Base-by-base conservation (phyloP, 2,888 invertebrate genomes). In the Leucophenga montana region DNA sequence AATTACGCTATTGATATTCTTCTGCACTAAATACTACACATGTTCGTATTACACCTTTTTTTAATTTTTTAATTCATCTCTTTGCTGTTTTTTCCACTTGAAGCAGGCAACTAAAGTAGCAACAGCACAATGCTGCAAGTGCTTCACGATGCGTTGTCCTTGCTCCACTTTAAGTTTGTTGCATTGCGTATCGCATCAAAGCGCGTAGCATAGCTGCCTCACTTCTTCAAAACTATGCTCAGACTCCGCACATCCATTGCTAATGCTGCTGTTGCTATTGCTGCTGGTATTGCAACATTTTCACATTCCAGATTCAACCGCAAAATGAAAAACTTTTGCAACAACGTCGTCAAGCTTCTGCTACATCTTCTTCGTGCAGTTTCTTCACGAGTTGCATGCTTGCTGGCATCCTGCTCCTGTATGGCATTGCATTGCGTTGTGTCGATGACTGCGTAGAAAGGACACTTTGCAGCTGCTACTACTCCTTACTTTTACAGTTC, bases 101-200 rank as follows among this genome's bases (percentile, higher is more conserved):
- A 27, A 27, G 27, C 27, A 27, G 4, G 27, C 27, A 27, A 3
- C 27, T 27, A 27, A 27, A 27, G 27, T 27, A 27, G 27, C 27
- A 27, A 4, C 27, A 27, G 27, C 27, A 27, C 27, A 27, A 27
- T 4, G 27, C 2, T 53, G 11, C 18, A 16, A 56, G 50, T 50
- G 18, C 64, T 68, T 66, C 31, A 68, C 33, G 20, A 64, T 62
- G 66, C 56, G 27, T 72, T 83, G 85, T 85, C 85, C 85, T 85
- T 85, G 85, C 84, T 84, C 85, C 77, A 85, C 77, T 85, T 85
- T 76, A 78, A 77, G 76, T 83, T 80, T 76, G 71, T 65, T 68
- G 67, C 70, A 68, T 44, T 70, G 67, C 59, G 61, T 64, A 64
- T 20, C 48, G 46, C 6, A 48, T 20, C 16, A 22, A 46, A 14